Conservation (phyloP, 2,797 vertebrate genomes). For the Lepus townsendii region DNA sequence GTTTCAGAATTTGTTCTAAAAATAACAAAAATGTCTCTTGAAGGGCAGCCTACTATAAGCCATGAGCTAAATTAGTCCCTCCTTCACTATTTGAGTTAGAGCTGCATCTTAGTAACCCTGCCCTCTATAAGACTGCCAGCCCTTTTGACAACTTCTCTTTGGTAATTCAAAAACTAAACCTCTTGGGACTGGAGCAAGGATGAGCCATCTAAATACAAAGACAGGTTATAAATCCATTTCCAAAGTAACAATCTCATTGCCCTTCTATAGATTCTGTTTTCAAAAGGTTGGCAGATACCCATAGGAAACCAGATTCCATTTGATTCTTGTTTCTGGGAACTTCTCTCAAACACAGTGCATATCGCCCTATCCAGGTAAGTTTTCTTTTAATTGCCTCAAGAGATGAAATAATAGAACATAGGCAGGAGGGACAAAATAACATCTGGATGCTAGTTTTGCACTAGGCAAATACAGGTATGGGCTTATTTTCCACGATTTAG, state of each 20-base stretch:
- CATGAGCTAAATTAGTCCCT: background rate
- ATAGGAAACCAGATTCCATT: background rate
- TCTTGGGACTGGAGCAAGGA: background rate
- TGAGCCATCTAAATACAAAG: background rate
- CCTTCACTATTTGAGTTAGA: conserved; percentile 17
- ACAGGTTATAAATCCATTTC: background rate
- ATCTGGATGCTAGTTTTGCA: background rate
- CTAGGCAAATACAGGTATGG: background rate
- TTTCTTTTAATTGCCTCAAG: background rate
- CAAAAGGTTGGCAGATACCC: background rate
- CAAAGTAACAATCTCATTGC: background rate
- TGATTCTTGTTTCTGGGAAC: conserved; percentile 8
- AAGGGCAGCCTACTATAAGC: background rate
- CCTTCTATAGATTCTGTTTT: background rate
- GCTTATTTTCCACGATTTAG: background rate
- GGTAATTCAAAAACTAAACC: background rate
- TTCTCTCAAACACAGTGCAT: background rate
- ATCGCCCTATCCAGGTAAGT: background rate
- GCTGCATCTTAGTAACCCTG: background rate
- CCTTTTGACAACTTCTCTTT: background rate
- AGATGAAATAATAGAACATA: background rate
- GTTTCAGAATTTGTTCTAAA: conserved; percentile 67
- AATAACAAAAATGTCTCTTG: conserved; percentile 42
- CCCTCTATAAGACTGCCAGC: background rate
- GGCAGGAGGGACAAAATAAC: background rate